These are phyloP conservation scores for Todiramphus chloris DNA, from an alignment of 2,113 vertebrate species.

Conservation along the genomic window DNA sequence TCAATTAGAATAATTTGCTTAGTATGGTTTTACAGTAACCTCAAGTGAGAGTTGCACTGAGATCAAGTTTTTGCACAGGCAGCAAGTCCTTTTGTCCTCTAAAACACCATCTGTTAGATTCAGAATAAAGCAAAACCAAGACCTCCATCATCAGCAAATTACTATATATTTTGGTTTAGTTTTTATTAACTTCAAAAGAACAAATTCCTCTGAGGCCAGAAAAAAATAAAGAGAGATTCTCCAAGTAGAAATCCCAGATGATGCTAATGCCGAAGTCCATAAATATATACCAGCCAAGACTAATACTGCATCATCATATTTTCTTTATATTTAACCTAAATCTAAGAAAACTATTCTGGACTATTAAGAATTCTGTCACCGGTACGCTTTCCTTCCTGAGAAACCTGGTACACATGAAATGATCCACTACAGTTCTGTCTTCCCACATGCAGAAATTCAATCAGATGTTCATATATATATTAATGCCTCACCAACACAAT, in stretches of 20 bases:
- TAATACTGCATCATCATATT: neutral
- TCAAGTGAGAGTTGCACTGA: neutral
- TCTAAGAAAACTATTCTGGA: neutral
- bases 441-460: neutral
- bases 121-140: neutral
- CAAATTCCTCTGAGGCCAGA: neutral
- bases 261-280: neutral
- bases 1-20: slow-evolving; percentile 24
- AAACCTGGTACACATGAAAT: neutral
- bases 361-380: neutral
- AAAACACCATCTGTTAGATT: slow-evolving; percentile 39
- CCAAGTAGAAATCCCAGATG: neutral
- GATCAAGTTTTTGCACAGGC: slow-evolving; percentile 34
- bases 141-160: neutral
- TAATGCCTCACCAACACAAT: neutral
- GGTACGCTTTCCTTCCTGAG: neutral
- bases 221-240: neutral
- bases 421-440: neutral
- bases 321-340: neutral
- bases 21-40: slow-evolving; percentile 8
- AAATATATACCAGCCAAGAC: neutral
- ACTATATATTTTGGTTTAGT: neutral
- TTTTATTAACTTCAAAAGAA: slow-evolving; percentile 20
- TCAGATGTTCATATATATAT: too few relatives aligned
- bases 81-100: slow-evolving; percentile 21